These are phyloP conservation scores for Scomber japonicus DNA, from an alignment of 2,113 vertebrate species.

Conservation along the genomic window DNA sequence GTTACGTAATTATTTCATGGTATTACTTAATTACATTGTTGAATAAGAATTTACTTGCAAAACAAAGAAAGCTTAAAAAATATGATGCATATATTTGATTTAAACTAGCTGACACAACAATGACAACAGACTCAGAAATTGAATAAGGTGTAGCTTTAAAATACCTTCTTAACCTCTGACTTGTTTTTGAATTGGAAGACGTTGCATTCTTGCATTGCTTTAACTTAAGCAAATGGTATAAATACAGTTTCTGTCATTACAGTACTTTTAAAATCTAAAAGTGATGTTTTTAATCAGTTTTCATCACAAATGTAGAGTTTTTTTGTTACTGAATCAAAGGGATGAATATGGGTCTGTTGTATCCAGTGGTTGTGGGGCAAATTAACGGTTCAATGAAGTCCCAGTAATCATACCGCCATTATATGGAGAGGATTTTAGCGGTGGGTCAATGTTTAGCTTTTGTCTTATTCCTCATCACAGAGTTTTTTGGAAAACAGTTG, in stretches of 20 bases:
- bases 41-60: too few species aligned
- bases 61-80: too few species aligned
- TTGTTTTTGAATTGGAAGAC: not conserved
- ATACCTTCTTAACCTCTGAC: not conserved
- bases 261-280: too few species aligned
- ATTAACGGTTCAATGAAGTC: constrained; percentile 17
- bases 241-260: too few species aligned
- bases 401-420: constrained; percentile 5
- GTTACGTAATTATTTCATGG: too few species aligned
- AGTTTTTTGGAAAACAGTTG: constrained; percentile 70
- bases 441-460: constrained; percentile 27
- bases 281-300: too few species aligned
- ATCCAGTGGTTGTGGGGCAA: not conserved
- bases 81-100: too few species aligned
- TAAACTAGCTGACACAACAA: not conserved
- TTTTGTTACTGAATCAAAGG: too few species aligned
- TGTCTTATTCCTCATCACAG: constrained; percentile 47
- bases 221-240: not conserved
- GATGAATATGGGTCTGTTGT: not conserved
- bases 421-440: not conserved
- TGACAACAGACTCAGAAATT: not conserved
- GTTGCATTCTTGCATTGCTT: not conserved
- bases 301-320: too few species aligned
- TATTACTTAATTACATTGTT: too few species aligned
- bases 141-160: not conserved